These are phyloP conservation scores for Scytalopus superciliaris DNA, from an alignment of 2,113 vertebrate genomes.

Conservation along the genomic window DNA sequence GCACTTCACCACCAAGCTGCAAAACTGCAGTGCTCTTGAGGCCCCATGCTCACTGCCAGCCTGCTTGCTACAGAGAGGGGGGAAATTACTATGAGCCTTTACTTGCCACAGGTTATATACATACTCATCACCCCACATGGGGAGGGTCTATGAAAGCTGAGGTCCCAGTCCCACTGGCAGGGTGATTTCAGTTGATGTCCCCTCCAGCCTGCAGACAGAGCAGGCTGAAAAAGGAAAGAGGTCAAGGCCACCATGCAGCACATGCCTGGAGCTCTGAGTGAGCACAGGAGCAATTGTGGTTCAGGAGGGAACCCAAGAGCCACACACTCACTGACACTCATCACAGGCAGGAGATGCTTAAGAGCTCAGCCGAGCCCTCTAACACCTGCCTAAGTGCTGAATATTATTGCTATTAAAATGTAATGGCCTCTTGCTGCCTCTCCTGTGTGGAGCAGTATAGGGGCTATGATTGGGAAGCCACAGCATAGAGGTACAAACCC, in stretches of 20 bases:
- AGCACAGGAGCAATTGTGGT: fast-evolving
- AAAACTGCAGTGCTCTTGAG: neutral
- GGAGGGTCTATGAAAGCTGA: neutral
- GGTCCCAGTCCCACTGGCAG: neutral
- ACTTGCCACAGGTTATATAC: neutral
- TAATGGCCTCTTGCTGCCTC: neutral
- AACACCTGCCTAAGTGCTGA: neutral
- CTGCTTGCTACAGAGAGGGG: neutral
- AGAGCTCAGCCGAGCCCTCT: neutral
- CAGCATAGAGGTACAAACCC: fast-evolving
- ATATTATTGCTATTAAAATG: neutral
- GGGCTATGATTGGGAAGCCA: neutral
- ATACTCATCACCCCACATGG: fast-evolving
- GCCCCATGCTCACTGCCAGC: neutral
- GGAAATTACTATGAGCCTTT: fast-evolving
- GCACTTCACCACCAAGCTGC: neutral
- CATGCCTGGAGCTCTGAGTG: fast-evolving
- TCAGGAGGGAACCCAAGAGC: neutral
- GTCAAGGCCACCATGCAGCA: fast-evolving
- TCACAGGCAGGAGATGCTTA: neutral
- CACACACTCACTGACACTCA: fast-evolving
- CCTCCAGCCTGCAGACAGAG: neutral
- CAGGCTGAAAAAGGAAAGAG: neutral
- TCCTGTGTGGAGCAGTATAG: neutral
- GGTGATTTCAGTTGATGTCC: neutral